These are phyloP conservation scores for Menura novaehollandiae DNA, from an alignment of 2,113 vertebrate species.

Conservation along the genomic window DNA sequence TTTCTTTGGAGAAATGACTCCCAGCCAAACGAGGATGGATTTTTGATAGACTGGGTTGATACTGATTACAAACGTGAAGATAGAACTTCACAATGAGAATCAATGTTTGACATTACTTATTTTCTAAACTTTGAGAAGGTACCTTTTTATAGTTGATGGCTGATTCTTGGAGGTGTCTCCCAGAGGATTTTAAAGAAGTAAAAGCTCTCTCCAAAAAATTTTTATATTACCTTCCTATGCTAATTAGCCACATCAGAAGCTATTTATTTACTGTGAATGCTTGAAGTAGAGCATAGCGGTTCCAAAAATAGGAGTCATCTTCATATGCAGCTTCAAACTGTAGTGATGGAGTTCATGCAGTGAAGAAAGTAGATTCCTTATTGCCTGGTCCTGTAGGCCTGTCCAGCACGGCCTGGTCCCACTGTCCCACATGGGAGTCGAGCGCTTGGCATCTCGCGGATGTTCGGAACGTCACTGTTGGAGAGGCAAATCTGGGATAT, in stretches of 20 bases:
- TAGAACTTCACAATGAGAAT: conserved; percentile 24
- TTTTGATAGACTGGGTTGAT: conserved; percentile 43
- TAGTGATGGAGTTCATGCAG: conserved; percentile 11
- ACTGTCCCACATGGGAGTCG: background rate
- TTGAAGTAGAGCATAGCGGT: conserved; percentile 40
- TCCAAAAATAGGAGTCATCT: conserved; percentile 39
- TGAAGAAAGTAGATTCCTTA: conserved; percentile 48
- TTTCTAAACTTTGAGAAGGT: conserved; percentile 57
- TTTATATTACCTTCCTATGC: conserved; percentile 14
- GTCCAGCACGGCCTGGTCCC: conserved; percentile 27
- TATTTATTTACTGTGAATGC: conserved; percentile 69
- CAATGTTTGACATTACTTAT: background rate
- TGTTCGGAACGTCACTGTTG: background rate
- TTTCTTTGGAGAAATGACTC: conserved; percentile 19
- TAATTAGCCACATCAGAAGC: conserved; percentile 36
- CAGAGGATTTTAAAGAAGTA: conserved; percentile 35
- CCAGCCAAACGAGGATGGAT: background rate
- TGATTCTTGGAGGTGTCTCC: background rate
- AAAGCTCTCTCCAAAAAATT: background rate
- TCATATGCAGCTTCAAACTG: conserved; percentile 32
- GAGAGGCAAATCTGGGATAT: conserved; percentile 22
- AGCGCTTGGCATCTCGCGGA: background rate
- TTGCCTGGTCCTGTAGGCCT: conserved; percentile 52
- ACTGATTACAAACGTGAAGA: conserved; percentile 63
- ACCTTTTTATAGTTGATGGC: conserved; percentile 50